Evolutionary conservation across 2,797 vertebrate species (phyloP), one percentile per base, ranked within the genome.

Genomic region (Liparis tanakae): DNA sequence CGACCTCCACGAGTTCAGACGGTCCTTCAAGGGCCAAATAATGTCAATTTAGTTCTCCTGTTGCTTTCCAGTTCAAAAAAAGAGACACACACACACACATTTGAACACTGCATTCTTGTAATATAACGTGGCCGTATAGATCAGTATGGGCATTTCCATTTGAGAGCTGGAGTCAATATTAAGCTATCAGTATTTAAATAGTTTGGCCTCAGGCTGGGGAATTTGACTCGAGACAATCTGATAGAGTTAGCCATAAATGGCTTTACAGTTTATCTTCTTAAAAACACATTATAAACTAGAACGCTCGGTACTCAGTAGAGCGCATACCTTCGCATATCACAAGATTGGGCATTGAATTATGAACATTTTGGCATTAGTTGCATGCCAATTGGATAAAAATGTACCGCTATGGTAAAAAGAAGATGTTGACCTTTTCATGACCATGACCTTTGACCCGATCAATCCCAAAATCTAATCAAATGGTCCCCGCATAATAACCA

Each of bases 211-310:
- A 55, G 41, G 64, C 50, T 56, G 71, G 9, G 62, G 33, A 51
- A 89, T 92, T 93, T 89, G 86, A 85, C 74, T 89, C 8, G 15
- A 59, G 72, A 22, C 18, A 64, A 75, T 78, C 77, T 75, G 87
- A 91, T 90, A 78, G 78, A 72, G 30, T 36, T 6, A 22, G 10
- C 9, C 56, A 53, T 60, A 55, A 81, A 70, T 46, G 10, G 37
- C 62, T 76, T 73, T 22, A 67, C 37, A 67, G 37, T 80, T 57
- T 9, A 36, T n/a, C n/a, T 54, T n/a, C 12, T 65, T 39, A 48
- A 36, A 10, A 51, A 51, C 17, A 6, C 13, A 34, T 37, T 4
- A 41, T 20, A 60, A 44, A n/a, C n/a, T n/a, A n/a, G n/a, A n/a
- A n/a, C n/a, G n/a, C n/a, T n/a, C n/a, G n/a, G n/a, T n/a, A n/a